Conservation (phyloP, 2,888 invertebrate species). For the Aquatica leii region DNA sequence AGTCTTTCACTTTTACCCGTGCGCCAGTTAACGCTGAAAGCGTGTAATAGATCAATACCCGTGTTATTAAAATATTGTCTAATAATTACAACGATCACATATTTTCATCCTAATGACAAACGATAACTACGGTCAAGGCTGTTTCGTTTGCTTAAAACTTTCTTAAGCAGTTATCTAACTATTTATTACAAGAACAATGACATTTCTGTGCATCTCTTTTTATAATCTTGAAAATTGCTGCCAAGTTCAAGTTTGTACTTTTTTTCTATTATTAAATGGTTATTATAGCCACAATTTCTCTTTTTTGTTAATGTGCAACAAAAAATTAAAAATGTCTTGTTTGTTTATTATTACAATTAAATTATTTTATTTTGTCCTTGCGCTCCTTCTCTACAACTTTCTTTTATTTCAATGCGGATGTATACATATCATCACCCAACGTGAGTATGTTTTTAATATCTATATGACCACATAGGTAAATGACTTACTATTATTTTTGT, state of each 20-base stretch:
- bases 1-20: slow-evolving; percentile 54
- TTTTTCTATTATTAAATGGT: background rate
- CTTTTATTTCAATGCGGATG: slow-evolving; percentile 18
- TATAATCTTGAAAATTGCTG: background rate
- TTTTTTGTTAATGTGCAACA: background rate
- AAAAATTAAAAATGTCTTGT: too few relatives aligned
- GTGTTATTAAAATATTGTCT: slow-evolving; percentile 16
- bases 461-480: too few relatives aligned
- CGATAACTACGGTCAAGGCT: slow-evolving; percentile 19
- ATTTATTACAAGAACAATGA: slow-evolving; percentile 3
- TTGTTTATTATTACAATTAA: background rate
- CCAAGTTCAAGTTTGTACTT: slow-evolving; percentile 11
- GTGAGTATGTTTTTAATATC: background rate
- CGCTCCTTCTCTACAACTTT: slow-evolving; percentile 11
- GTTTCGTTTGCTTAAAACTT: slow-evolving; percentile 14
- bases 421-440: background rate
- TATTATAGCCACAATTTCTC: background rate
- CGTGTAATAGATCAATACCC: slow-evolving; percentile 44
- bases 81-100: slow-evolving; percentile 1
- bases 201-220: background rate
- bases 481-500: too few relatives aligned
- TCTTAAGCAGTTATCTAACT: slow-evolving; percentile 9
- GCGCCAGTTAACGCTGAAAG: slow-evolving; percentile 52
- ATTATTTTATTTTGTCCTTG: slow-evolving; percentile 17
- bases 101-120: background rate